Evolutionary conservation across 2,797 vertebrate genomes (phyloP).

Genomic region (Zenarchopterus dispar): DNA sequence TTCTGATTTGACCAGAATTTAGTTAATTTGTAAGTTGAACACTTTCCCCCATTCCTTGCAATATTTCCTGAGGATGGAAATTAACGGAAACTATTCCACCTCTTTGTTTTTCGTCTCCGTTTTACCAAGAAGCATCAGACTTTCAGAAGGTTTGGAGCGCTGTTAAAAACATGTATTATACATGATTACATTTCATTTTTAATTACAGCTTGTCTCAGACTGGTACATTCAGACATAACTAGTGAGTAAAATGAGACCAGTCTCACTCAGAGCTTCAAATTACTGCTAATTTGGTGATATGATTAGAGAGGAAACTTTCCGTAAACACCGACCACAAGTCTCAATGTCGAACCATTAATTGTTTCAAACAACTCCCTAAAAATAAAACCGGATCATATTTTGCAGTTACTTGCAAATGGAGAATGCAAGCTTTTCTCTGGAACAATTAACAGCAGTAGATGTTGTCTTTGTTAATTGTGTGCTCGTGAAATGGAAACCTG

Average conservation of each 20-base stretch:
- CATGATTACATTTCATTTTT: conserved; percentile 69
- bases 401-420: not conserved
- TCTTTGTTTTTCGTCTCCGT: conserved; percentile 30
- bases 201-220: conserved; percentile 63
- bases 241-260: conserved; percentile 59
- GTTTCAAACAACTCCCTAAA: conserved; percentile 21
- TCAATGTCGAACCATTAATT: conserved; percentile 55
- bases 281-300: conserved; percentile 64
- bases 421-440: not conserved
- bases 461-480: conserved; percentile 36
- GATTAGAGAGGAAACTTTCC: conserved; percentile 65
- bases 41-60: not conserved
- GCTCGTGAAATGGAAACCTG: conserved; percentile 20
- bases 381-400: conserved; percentile 21
- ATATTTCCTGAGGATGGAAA: too few species aligned
- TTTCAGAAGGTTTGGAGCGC: conserved; percentile 28
- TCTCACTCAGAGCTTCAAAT: conserved; percentile 58
- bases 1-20: not conserved
- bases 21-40: not conserved
- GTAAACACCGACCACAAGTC: conserved; percentile 52
- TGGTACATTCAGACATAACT: conserved; percentile 53
- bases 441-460: not conserved
- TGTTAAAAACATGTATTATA: conserved; percentile 54
- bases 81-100: not conserved
- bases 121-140: conserved; percentile 34